Evolutionary conservation across 2,888 invertebrate genomes (phyloP), one percentile per base, ranked within the genome.

Genomic region (Cheilosia vulpina): DNA sequence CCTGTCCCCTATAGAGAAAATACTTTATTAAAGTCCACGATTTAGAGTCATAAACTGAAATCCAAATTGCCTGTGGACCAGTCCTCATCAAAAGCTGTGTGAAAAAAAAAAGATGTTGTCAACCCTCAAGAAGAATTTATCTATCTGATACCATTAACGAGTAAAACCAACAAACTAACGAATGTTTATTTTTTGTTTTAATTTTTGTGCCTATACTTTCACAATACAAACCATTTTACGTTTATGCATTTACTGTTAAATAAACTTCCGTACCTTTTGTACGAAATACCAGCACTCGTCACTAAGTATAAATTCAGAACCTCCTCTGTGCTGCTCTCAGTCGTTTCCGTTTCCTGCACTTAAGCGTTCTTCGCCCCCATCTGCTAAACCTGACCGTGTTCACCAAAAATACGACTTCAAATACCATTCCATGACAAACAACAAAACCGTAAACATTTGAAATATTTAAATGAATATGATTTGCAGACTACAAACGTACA

Each of bases 381-480:
- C 55, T 66, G 52, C 72, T 52, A 27, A 55, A 69, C 69, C 60
- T 75, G 79, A 65, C 58, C 60, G 68, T 60, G 52, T 66, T 45
- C 52, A 47, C 75, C 55, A 62, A 72, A 66, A 65, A 47, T 17
- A 17, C 45, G 17, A 52, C 27, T 52, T 6, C 21, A 24, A 24
- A 52, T 52, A 52, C 66, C 21, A 57, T 78, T 73, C 52, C 57
- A 45, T 57, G 58, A 65, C 68, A 73, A 78, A 79, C 73, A 79
- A 79, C 73, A 68, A 17, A 78, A 73, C 63, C 68, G 52, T 45
- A 41, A 69, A 45, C 83, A 83, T 73, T 83, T 79, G 83, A 79
- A 83, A 84, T 84, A 84, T 84, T 84, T 84, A 84, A 84, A 83
- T 66, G 65, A 66, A 68, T 79, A 75, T 75, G 73, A 75, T 79